Evolutionary conservation across 2,888 invertebrate species (phyloP).

Genomic region (Auanema freiburgensis): DNA sequence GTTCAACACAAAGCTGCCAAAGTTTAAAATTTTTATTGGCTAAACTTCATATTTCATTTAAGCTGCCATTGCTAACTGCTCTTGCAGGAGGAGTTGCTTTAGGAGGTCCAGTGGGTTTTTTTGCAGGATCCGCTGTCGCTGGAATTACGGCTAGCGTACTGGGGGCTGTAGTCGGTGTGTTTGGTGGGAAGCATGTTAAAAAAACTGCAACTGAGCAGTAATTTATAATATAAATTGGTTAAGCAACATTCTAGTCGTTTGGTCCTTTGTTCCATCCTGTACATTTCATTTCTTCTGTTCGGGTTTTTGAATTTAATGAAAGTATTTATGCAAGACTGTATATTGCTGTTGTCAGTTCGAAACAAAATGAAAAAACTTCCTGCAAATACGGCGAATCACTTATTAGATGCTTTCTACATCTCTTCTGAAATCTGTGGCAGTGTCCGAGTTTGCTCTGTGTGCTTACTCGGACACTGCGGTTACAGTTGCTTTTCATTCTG

Average conservation of each 20-base stretch:
- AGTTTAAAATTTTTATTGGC: constrained; percentile 10
- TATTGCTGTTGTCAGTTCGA: no score
- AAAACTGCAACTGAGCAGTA: background rate
- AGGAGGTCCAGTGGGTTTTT: constrained; percentile 60
- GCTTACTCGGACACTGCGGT: no score
- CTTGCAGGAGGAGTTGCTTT: constrained; percentile 53
- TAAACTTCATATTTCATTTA: constrained; percentile 4
- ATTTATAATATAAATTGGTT: background rate
- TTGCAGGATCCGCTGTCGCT: constrained; percentile 56
- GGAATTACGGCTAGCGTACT: constrained; percentile 58
- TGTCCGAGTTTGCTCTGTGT: no score
- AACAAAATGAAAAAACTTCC: no score
- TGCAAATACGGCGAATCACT: no score
- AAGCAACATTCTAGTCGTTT: background rate
- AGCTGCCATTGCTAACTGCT: constrained; percentile 52
- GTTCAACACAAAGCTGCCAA: constrained; percentile 53
- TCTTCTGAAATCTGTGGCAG: no score
- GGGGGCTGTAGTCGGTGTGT: constrained; percentile 53
- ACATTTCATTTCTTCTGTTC: background rate
- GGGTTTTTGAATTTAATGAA: background rate
- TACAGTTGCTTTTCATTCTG: no score
- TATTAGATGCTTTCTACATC: no score
- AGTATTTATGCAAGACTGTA: no score
- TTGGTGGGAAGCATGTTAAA: no score
- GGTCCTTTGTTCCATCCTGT: background rate